Percentiles rank a stretch among this genome's conserved stretches.
Conservation (phyloP, 2,113 vertebrate species). For the Motacilla alba region DNA sequence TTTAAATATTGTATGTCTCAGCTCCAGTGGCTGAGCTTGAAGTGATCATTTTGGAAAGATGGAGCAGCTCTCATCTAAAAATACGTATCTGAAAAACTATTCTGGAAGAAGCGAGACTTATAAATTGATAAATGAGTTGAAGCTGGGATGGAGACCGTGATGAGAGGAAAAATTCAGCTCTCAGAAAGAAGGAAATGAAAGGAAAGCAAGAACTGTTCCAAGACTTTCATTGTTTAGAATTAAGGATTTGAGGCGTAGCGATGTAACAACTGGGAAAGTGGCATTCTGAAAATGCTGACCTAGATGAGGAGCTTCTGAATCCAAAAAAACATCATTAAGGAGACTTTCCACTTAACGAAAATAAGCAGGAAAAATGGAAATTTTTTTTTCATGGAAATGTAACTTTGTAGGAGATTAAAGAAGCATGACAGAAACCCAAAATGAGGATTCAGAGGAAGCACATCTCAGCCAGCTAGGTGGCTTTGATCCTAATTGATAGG, state of each 20-base stretch:
- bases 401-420: constrained; percentile 39
- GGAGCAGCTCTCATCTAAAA: constrained; percentile 61
- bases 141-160: constrained; percentile 32
- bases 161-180: constrained; percentile 37
- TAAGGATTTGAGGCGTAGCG: constrained; percentile 4
- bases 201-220: neutral
- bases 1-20: constrained; percentile 68
- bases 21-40: constrained; percentile 62
- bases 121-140: constrained; percentile 57
- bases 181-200: constrained; percentile 37
- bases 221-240: constrained; percentile 51
- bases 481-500: constrained; percentile 47
- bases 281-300: constrained; percentile 58
- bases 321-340: constrained; percentile 26
- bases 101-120: constrained; percentile 45
- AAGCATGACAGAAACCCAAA: constrained; percentile 33
- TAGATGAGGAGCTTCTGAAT: constrained; percentile 45
- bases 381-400: constrained; percentile 33
- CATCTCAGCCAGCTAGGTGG: neutral
- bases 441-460: constrained; percentile 12
- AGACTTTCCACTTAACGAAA: constrained; percentile 22
- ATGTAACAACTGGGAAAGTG: constrained; percentile 2
- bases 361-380: constrained; percentile 30
- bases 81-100: constrained; percentile 56
- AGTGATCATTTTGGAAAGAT: constrained; percentile 66